Evolutionary conservation across 2,797 vertebrate genomes (phyloP).

Genomic region (Galagoides demidoff): DNA sequence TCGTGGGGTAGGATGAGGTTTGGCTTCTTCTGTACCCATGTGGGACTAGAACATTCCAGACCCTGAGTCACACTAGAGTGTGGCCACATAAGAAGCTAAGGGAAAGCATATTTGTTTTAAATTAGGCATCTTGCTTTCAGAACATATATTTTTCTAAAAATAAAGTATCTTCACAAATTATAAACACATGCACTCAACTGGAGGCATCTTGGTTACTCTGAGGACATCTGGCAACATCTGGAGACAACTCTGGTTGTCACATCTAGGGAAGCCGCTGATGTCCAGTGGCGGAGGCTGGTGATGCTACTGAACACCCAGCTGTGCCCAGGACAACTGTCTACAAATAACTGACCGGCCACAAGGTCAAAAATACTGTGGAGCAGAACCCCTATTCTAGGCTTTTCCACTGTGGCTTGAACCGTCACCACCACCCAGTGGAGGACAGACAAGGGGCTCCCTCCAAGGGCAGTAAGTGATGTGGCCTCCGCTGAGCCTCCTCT

Average conservation of each 20-base stretch:
- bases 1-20: not conserved
- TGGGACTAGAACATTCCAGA: not conserved
- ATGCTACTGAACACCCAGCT: fast-evolving
- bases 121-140: not conserved
- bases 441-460: fast-evolving
- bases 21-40: fast-evolving
- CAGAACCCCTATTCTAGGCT: no score
- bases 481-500: not conserved
- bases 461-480: fast-evolving
- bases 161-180: not conserved
- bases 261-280: not conserved
- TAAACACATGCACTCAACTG: not conserved
- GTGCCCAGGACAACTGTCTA: no score
- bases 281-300: not conserved
- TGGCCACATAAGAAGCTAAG: not conserved
- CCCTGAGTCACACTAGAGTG: not conserved
- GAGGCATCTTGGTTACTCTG: not conserved
- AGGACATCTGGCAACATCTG: not conserved
- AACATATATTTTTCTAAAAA: not conserved
- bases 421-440: fast-evolving
- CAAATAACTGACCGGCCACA: fast-evolving
- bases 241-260: not conserved
- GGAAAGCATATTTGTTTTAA: not conserved
- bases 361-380: fast-evolving
- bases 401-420: fast-evolving